Evolutionary conservation across 92 coral and sea anemone genomes (phyloP).

Genomic region (Epizoanthus stellaris): DNA sequence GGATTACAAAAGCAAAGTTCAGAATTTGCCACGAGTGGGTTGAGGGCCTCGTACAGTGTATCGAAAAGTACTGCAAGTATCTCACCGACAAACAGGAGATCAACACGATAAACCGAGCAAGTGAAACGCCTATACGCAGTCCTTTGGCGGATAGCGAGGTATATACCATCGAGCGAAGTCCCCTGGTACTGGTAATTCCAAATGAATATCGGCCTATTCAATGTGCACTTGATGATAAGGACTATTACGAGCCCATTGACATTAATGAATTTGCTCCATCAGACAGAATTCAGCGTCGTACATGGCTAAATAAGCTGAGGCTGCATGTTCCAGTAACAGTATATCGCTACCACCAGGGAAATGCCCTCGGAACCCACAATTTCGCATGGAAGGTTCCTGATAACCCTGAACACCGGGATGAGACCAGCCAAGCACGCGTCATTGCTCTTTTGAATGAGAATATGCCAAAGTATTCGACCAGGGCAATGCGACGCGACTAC

Average conservation of each 20-base stretch:
- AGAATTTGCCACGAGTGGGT: too few species aligned
- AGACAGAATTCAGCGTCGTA: slow-evolving; percentile 16
- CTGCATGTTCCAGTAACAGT: too few species aligned
- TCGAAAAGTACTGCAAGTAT: slow-evolving; percentile 12
- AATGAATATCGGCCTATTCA: slow-evolving; percentile 14
- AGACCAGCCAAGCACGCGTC: too few species aligned
- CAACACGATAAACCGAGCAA: slow-evolving; percentile 7
- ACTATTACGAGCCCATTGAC: not conserved
- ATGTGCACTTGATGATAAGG: slow-evolving; percentile 7
- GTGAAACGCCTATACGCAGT: slow-evolving; percentile 7
- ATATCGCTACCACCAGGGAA: not conserved
- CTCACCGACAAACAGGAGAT: slow-evolving; percentile 20
- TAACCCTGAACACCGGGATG: too few species aligned
- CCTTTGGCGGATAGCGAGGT: not conserved
- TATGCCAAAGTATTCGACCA: too few species aligned
- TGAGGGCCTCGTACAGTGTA: not conserved
- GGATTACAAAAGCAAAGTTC: too few species aligned
- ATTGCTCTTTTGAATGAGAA: too few species aligned
- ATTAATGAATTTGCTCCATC: not conserved
- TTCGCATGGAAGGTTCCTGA: slow-evolving; percentile 5
- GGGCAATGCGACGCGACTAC: too few species aligned
- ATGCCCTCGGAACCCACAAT: not conserved
- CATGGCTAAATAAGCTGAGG: not conserved
- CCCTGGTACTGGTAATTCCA: slow-evolving; percentile 14
- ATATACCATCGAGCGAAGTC: slow-evolving; percentile 1